Percentiles rank a stretch among this genome's conserved stretches.
Conservation (phyloP, 1,140 invertebrate genomes). For the Paraescarpia echinospica region DNA sequence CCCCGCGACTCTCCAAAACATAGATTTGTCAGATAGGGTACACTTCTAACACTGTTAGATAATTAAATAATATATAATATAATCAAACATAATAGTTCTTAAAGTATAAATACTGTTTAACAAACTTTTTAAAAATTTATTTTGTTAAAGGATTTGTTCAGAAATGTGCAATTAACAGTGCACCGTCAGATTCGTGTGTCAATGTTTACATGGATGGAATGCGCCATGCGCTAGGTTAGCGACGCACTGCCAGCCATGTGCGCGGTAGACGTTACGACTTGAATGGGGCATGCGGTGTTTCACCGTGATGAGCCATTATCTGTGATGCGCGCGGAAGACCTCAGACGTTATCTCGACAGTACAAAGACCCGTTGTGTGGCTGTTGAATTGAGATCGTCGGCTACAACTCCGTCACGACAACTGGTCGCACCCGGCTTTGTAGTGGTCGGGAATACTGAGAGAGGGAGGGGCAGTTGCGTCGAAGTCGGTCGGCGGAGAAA, state of each 20-base stretch:
- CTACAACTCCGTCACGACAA: not conserved
- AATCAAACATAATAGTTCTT: no score
- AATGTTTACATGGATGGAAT: not conserved
- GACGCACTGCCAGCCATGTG: not conserved
- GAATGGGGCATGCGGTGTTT: not conserved
- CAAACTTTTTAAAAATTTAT: not conserved
- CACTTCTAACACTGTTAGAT: not conserved
- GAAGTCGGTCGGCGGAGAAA: not conserved
- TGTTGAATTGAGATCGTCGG: not conserved
- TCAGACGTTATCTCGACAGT: not conserved
- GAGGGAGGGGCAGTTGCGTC: not conserved
- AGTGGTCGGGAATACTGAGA: not conserved
- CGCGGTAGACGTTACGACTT: not conserved
- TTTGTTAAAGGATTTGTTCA: not conserved
- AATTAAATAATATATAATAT: no score
- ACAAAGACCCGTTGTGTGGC: not conserved
- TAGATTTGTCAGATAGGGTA: not conserved
- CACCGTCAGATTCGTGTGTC: not conserved
- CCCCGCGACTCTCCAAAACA: not conserved
- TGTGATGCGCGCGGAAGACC: not conserved
- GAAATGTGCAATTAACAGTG: not conserved
- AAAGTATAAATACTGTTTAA: not conserved
- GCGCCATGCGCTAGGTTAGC: not conserved
- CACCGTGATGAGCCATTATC: not conserved
- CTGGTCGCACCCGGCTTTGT: not conserved